Base-by-base conservation (phyloP, 1,140 invertebrate species). In the Zaprionus ornatus region DNA sequence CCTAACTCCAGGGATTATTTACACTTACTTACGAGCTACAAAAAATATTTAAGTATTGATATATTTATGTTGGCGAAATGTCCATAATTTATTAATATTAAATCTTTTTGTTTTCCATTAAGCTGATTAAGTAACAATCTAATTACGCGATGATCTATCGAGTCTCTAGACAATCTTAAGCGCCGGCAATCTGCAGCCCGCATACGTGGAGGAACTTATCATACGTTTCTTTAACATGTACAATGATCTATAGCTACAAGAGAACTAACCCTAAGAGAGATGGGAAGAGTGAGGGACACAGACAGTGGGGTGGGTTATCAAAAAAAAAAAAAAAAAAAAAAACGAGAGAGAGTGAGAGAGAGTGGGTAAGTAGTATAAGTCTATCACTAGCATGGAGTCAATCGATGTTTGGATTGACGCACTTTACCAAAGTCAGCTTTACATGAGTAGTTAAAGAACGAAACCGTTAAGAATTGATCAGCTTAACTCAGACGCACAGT, bases 181-280 rank as follows among this genome's bases (percentile, higher is more conserved):
- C 70, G 70, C 74, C 21, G 68, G 71, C 66, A 70, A 50, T 72
- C 66, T 57, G 60, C 54, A 55, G 71, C 76, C 81, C 63, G 85
- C 84, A 81, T 81, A 81, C 74, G 80, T 84, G 84, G 84, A 88
- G 84, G 84, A 88, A 88, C 84, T 90, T 90, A 88, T 80, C 74
- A 88, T 88, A 88, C 84, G 57, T 87, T 88, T 69, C 27, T 60
- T 77, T 73, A 80, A 88, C 82, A 88, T 88, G 74, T 88, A 88
- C 84, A 88, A 72, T 87, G 74, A 65, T 78, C 75, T 80, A 55
- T 4, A 62, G 17, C 74, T 77, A 77, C 54, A 29, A 61, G 82
- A 82, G 45, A 19, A 32, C 73, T 81, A 80, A 80, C 54, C 35
- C 55, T 84, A 85, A 25, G 19, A 55, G 32, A 29, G 23, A 12